Evolutionary conservation across 2,888 invertebrate species (phyloP).

Genomic region (Neria commutata): DNA sequence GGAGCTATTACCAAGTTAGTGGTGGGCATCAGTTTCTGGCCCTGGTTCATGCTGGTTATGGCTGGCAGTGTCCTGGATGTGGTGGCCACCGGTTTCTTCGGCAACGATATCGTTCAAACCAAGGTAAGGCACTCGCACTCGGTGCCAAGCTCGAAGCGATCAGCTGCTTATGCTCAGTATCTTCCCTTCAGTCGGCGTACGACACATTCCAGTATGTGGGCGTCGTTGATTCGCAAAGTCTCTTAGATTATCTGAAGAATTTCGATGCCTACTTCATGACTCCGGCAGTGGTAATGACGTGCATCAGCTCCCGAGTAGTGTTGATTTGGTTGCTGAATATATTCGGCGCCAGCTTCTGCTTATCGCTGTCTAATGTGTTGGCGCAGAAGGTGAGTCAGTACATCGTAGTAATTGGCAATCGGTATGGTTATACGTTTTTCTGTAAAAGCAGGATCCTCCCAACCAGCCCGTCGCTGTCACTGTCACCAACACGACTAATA

Average conservation of each 20-base stretch:
- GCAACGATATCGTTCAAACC: slow-evolving; percentile 57
- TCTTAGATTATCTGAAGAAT: slow-evolving; percentile 28
- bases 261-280: slow-evolving; percentile 50
- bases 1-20: slow-evolving; percentile 45
- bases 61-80: slow-evolving; percentile 60
- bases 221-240: background rate
- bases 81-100: slow-evolving; percentile 61
- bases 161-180: background rate
- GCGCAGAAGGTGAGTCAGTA: slow-evolving; percentile 39
- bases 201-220: slow-evolving; percentile 36
- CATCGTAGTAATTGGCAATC: background rate
- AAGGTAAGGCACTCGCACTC: slow-evolving; percentile 49
- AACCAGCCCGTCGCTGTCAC: slow-evolving; percentile 17
- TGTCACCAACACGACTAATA: slow-evolving; percentile 23
- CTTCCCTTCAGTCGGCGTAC: slow-evolving; percentile 15
- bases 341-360: slow-evolving; percentile 53
- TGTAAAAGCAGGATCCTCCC: background rate
- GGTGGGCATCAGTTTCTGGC: slow-evolving; percentile 50
- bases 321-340: slow-evolving; percentile 64
- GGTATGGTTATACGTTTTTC: background rate
- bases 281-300: slow-evolving; percentile 63
- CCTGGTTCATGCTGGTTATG: slow-evolving; percentile 60
- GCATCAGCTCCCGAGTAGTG: slow-evolving; percentile 63
- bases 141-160: background rate
- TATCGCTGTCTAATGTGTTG: slow-evolving; percentile 47